phyloP scores from a whole-genome alignment of 2,888 invertebrate species.

The Lissocephala sabroskyi region DNA sequence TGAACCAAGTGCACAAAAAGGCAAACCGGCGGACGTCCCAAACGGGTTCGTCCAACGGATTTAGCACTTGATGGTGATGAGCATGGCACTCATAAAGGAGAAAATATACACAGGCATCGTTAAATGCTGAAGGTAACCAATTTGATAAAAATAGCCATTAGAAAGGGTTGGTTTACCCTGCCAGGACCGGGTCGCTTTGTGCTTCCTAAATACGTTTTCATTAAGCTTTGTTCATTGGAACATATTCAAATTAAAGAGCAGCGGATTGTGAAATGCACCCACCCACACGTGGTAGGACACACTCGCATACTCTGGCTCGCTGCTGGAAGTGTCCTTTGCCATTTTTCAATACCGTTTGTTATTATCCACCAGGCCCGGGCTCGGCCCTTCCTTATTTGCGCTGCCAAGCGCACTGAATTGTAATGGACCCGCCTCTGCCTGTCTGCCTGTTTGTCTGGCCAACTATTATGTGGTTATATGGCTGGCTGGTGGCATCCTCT shows the following conservation, averaged over 20 bases:
- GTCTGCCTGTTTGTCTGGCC: constrained; percentile 7
- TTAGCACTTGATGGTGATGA: constrained; percentile 31
- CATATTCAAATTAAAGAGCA: constrained; percentile 64
- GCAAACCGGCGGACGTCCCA: not conserved
- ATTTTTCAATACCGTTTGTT: constrained; percentile 51
- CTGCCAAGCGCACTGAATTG: constrained; percentile 52
- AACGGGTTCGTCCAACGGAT: too few species aligned
- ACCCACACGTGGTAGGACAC: constrained; percentile 8
- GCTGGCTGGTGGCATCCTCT: constrained; percentile 26
- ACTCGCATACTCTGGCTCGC: not conserved
- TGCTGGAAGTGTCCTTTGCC: constrained; percentile 23
- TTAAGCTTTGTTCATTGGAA: constrained; percentile 64
- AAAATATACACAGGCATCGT: not conserved
- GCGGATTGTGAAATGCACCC: constrained; percentile 59
- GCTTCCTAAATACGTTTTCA: constrained; percentile 57
- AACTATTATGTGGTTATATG: constrained; percentile 8
- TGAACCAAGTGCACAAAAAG: constrained; percentile 55
- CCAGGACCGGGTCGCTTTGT: constrained; percentile 11
- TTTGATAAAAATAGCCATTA: constrained; percentile 59
- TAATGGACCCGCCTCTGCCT: constrained; percentile 18
- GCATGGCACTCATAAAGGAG: constrained; percentile 23
- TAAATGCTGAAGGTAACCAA: constrained; percentile 16
- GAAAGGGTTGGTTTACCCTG: constrained; percentile 32
- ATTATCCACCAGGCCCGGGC: constrained; percentile 29
- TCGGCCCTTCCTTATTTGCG: constrained; percentile 40